phyloP scores from a whole-genome alignment of 2,797 vertebrate species.

The Nannoperca australis region DNA sequence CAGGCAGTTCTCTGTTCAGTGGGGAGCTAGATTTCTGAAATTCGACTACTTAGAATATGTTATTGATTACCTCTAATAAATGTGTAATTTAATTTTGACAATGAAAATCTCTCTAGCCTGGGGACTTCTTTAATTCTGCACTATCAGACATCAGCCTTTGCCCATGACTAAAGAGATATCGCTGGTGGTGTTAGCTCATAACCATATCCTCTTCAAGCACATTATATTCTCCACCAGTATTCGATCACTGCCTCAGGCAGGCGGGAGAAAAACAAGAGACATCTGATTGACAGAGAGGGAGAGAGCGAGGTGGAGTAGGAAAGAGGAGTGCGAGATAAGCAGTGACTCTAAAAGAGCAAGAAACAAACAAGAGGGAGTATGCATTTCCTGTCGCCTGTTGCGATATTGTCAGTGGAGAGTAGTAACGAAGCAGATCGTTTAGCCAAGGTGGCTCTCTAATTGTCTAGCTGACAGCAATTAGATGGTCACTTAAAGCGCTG shows the following conservation, averaged over 20 bases:
- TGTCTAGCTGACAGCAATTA: conserved; percentile 73
- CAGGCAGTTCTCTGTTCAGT: no score
- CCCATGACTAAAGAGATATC: conserved; percentile 40
- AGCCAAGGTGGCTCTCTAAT: conserved; percentile 59
- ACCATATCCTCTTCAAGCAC: conserved; percentile 47
- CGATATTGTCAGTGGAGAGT: conserved; percentile 45
- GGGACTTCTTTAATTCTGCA: background rate
- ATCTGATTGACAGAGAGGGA: conserved; percentile 40
- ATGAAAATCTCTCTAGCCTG: background rate
- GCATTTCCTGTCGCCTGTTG: conserved; percentile 34
- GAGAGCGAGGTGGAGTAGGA: background rate
- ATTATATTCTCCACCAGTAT: conserved; percentile 48
- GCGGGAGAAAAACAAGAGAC: conserved; percentile 13
- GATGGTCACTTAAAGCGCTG: conserved; percentile 49
- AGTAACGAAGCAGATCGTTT: conserved; percentile 49
- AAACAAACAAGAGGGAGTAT: conserved; percentile 17
- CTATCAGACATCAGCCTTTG: conserved; percentile 13
- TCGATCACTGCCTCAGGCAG: conserved; percentile 53
- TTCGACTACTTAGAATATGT: background rate
- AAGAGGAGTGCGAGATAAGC: conserved; percentile 17
- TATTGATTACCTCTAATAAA: conserved; percentile 35
- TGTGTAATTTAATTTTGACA: conserved; percentile 1
- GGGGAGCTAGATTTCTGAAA: no score
- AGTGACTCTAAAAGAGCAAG: conserved; percentile 34
- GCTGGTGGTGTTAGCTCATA: conserved; percentile 43